Base-by-base conservation (phyloP, 2,113 vertebrate species). In the Rhipidura dahli region DNA sequence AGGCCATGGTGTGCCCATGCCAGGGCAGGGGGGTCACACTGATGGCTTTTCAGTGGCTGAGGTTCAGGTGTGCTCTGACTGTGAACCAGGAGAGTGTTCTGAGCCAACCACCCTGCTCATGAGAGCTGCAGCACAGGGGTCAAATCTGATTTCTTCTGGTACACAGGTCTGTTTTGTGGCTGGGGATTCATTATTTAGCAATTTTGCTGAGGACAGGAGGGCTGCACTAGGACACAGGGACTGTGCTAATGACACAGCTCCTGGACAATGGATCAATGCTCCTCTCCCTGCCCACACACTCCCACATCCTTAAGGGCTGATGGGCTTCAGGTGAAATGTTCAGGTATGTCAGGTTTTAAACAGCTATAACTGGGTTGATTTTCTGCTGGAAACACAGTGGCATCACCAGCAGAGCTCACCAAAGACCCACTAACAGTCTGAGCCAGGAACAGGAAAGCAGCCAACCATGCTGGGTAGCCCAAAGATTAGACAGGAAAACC, bases 391-490 rank as follows among this genome's bases (percentile, higher is more conserved):
- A 87, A 10, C 15, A 53, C 19, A 6, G 28, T 21, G 5, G 30
- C 30, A 60, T 27, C 45, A 84, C 27, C 30, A 65, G 7, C 37
- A 73, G n/a, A 71, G 40, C 30, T 42, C 54, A 30, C 20, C 51
- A n/a, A 71, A 81, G 5, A 13, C 2, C 9, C 42, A 12, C 13
- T 4, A 15, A 33, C 6, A 53, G 5, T 37, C 27, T 61, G n/a
- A 81, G n/a, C 11, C 47, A 66, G 64, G 42, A 73, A 27, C 9
- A 84, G 42, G 16, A 35, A 10, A 42, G 45, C 15, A 42, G 13
- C 12, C 57, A 76, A 5, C 4, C 18, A 15, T 1, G 0, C 2
- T 42, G 39, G n/a, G 23, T 35, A 78, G 30, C 24, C 50, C 68
- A 57, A 78, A 45, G 53, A 56, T 45, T 6, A 66, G n/a, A 15